Percentiles rank a stretch among this genome's conserved stretches.
Evolutionary conservation across 1,140 invertebrate species (phyloP).

Genomic region (Latrodectus geometricus): DNA sequence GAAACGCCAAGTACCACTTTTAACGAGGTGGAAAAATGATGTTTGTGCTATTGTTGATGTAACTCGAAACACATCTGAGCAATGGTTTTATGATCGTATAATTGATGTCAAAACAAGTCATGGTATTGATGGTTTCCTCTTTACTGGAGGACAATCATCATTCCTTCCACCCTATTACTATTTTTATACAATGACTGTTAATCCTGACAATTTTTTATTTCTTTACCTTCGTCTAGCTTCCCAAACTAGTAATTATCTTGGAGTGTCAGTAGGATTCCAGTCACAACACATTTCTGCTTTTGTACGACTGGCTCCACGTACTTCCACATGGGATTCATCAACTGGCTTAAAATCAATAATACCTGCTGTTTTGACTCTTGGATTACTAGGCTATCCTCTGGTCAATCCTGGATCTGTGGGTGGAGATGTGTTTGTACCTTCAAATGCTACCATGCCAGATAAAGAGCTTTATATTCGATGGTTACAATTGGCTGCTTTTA

Average conservation of each 20-base stretch:
- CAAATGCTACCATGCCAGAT: slow-evolving; percentile 73
- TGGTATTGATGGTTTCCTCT: slow-evolving; percentile 88
- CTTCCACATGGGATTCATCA: slow-evolving; percentile 83
- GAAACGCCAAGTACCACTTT: slow-evolving; percentile 59
- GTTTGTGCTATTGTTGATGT: slow-evolving; percentile 81
- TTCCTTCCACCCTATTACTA: slow-evolving; percentile 58
- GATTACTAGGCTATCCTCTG: slow-evolving; percentile 89
- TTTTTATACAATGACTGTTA: slow-evolving; percentile 69
- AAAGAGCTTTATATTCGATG: slow-evolving; percentile 92
- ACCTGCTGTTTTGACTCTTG: slow-evolving; percentile 87
- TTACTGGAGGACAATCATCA: slow-evolving; percentile 68
- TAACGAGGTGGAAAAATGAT: slow-evolving; percentile 62
- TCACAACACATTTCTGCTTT: slow-evolving; percentile 71
- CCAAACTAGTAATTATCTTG: slow-evolving; percentile 40
- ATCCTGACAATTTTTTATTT: slow-evolving; percentile 83
- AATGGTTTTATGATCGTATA: slow-evolving; percentile 81
- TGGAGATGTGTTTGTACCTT: slow-evolving; percentile 74
- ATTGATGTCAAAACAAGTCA: slow-evolving; percentile 75
- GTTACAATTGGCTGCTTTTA: slow-evolving; percentile 88
- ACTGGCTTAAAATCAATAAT: slow-evolving; percentile 79
- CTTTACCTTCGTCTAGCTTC: slow-evolving; percentile 69
- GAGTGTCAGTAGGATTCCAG: slow-evolving; percentile 60
- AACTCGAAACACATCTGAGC: slow-evolving; percentile 81
- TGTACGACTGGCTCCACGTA: slow-evolving; percentile 85
- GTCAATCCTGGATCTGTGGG: slow-evolving; percentile 93